Conservation (phyloP, 2,113 vertebrate genomes). For the Thamnaconus septentrionalis region DNA sequence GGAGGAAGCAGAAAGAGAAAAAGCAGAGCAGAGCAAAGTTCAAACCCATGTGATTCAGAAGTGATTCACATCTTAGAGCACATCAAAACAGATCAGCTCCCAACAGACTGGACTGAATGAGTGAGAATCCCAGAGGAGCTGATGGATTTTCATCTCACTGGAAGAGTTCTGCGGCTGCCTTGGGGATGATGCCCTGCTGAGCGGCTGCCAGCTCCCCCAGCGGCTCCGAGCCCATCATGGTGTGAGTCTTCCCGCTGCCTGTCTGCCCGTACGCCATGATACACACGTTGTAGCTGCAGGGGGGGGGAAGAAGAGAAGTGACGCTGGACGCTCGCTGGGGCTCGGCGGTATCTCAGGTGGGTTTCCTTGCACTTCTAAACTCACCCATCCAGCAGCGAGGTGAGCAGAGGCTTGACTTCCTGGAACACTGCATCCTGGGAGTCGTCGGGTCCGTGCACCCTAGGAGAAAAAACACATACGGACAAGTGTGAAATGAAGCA, state of each 20-base stretch:
- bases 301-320: neutral
- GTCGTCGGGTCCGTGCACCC: constrained; percentile 79
- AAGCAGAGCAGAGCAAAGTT: neutral
- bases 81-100: no score
- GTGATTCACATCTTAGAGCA: neutral
- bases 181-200: constrained; percentile 80
- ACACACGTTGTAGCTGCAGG: constrained; percentile 83
- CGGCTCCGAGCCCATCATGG: constrained; percentile 80
- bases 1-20: no score
- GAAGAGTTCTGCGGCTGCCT: constrained; percentile 82
- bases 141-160: constrained; percentile 55
- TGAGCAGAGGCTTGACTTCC: constrained; percentile 82
- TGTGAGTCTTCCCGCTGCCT: constrained; percentile 87
- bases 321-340: no score
- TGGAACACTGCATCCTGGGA: constrained; percentile 79
- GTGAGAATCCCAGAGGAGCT: neutral
- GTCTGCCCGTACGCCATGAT: constrained; percentile 89
- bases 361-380: constrained; percentile 17
- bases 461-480: constrained; percentile 34
- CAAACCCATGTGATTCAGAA: no score
- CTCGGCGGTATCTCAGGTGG: neutral
- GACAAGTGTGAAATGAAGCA: no score
- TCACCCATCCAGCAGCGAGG: constrained; percentile 85
- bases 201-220: constrained; percentile 24
- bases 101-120: no score